Base-by-base conservation (phyloP, 2,888 invertebrate species). In the Brachypalpus laphriformis region DNA sequence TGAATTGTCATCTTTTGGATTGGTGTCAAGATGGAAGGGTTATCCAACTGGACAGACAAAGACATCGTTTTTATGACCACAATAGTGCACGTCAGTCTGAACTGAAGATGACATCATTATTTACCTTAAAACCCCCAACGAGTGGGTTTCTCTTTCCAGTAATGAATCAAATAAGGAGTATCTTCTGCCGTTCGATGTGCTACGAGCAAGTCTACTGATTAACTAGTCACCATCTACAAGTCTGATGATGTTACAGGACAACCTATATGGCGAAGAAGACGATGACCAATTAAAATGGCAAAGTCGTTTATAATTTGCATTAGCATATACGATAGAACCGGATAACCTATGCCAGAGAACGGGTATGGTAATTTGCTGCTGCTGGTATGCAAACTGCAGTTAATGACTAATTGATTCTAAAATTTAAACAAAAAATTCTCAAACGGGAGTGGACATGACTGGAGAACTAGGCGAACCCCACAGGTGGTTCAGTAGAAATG, bases 91-190 rank as follows among this genome's bases (percentile, higher is more conserved):
- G 61, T 45, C 63, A 28, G 18, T 14, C 45, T 31, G 28, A 40
- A 34, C 45, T 40, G 34, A 40, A 25, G 77, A 72, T 78, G 78
- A 82, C 61, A 47, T 78, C 77, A 82, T 71, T 68, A 16, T 34
- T 76, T 63, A 63, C 18, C 47, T 71, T 31, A 31, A 68, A 78
- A 31, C 42, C 57, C 31, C 34, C 8, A 11, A 8, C 31, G 4
- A 61, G 56, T 49, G 16, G 70, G 45, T 77, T 77, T 77, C 71
- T 54, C 51, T 71, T 42, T 47, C 18, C n/a, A 20, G 31, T 28
- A 42, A 54, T 74, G 54, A 72, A 11, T 74, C 68, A 47, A 28
- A 54, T 45, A 45, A 7, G 45, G 68, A 54, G 47, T 20, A 40
- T 34, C 68, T 68, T 59, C 49, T 54, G n/a, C 34, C 68, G 37